phyloP scores from a whole-genome alignment of 2,797 vertebrate species.

The Varecia variegata region DNA sequence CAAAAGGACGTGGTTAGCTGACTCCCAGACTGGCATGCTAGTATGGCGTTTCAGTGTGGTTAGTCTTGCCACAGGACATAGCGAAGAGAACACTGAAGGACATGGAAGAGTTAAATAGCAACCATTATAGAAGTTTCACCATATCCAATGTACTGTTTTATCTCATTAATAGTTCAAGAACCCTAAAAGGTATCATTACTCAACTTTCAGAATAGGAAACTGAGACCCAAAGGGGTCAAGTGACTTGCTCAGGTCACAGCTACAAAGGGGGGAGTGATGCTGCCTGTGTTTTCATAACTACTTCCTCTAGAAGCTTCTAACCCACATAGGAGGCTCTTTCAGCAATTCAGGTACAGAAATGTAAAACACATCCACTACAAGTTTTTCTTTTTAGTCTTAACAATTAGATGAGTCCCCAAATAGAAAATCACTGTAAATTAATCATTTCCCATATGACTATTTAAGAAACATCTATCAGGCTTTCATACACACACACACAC shows the following conservation, averaged over 20 bases:
- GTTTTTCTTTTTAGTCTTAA: background rate
- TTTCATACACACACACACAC: background rate
- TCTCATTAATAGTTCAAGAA: background rate
- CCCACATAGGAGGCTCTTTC: background rate
- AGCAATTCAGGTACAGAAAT: background rate
- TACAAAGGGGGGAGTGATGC: background rate
- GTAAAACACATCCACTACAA: background rate
- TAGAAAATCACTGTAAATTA: slow-evolving; percentile 59
- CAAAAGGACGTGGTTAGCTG: background rate
- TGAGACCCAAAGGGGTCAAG: background rate
- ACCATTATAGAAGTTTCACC: background rate
- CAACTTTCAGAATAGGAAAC: background rate
- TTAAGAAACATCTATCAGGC: slow-evolving; percentile 67
- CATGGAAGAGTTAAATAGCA: background rate
- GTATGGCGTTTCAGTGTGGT: background rate
- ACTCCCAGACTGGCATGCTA: background rate
- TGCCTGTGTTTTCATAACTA: no score
- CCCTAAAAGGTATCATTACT: background rate
- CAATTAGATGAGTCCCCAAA: slow-evolving; percentile 19
- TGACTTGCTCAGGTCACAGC: background rate
- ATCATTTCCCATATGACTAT: slow-evolving; percentile 58
- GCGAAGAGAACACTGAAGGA: background rate
- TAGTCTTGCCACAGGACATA: background rate
- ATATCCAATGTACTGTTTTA: background rate
- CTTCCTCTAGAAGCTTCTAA: background rate